Percentiles rank a stretch among this genome's conserved stretches.
These are phyloP conservation scores for Lycaon pictus DNA, from an alignment of 2,113 vertebrate genomes.

Conservation along the genomic window DNA sequence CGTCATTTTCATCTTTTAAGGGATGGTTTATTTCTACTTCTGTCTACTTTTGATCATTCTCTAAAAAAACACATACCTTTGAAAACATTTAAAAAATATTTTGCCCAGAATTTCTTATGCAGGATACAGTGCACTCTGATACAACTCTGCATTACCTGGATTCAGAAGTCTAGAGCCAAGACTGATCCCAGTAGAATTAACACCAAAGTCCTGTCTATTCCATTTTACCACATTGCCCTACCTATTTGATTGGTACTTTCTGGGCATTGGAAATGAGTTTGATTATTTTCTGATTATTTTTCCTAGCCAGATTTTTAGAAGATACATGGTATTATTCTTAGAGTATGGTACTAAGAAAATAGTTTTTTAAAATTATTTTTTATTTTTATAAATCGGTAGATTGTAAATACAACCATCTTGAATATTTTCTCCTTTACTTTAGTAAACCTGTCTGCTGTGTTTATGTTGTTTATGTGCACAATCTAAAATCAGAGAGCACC, in stretches of 20 bases:
- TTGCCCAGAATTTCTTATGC: not conserved
- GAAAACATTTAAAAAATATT: not conserved
- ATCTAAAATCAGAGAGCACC: not conserved
- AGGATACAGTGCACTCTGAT: not conserved
- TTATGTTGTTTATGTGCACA: not conserved
- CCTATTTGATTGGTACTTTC: not conserved
- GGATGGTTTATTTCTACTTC: not conserved
- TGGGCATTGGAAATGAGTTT: not conserved
- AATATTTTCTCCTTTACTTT: conserved; percentile 2
- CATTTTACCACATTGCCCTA: not conserved
- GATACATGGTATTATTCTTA: not conserved
- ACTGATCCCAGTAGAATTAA: not conserved
- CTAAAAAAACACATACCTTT: not conserved
- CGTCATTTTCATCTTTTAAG: not conserved
- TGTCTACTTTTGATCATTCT: not conserved
- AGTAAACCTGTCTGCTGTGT: not conserved
- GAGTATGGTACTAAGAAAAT: not conserved
- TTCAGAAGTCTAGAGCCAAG: not conserved
- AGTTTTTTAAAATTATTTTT: not conserved
- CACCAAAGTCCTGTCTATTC: not conserved
- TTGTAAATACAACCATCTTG: not conserved
- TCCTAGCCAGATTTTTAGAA: not conserved
- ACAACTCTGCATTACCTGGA: not conserved
- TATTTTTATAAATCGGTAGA: not conserved
- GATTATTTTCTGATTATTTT: not conserved